phyloP scores from a whole-genome alignment of 2,797 vertebrate species.

The Semotilus atromaculatus region DNA sequence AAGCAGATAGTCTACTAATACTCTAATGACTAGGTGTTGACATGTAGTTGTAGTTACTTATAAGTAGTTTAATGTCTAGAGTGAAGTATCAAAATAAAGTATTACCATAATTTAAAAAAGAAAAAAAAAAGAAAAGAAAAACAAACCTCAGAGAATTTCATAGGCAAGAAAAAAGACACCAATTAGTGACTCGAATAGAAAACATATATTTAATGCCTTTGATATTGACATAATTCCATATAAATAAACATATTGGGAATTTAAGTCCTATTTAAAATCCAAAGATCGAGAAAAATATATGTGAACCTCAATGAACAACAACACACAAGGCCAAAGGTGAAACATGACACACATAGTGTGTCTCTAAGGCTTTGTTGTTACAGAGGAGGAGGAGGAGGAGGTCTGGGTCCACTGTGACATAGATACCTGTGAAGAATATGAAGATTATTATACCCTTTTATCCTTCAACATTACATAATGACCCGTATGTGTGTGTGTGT shows the following conservation, averaged over 20 bases:
- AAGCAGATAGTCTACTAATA: background rate
- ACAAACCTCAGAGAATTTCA: background rate
- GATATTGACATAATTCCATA: slow-evolving; percentile 4
- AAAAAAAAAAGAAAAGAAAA: background rate
- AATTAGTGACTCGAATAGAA: background rate
- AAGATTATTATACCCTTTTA: slow-evolving; percentile 4
- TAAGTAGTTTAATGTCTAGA: background rate
- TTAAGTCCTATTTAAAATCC: slow-evolving; percentile 2
- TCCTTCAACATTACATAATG: background rate
- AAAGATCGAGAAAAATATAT: background rate
- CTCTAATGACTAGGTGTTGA: background rate
- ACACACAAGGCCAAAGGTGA: slow-evolving; percentile 13
- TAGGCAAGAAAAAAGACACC: background rate
- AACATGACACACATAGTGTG: background rate
- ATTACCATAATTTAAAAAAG: background rate
- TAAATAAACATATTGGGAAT: slow-evolving; percentile 3
- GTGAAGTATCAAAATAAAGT: background rate
- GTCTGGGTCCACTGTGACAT: slow-evolving; percentile 63
- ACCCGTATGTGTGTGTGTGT: background rate
- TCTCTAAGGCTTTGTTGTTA: slow-evolving; percentile 7
- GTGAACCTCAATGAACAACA: slow-evolving; percentile 3
- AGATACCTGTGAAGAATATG: slow-evolving; percentile 66
- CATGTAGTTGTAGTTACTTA: background rate
- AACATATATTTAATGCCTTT: slow-evolving; percentile 14
- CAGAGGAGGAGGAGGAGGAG: slow-evolving; percentile 52